Evolutionary conservation across 2,113 vertebrate genomes (phyloP).

Genomic region (Tupaia tana): DNA sequence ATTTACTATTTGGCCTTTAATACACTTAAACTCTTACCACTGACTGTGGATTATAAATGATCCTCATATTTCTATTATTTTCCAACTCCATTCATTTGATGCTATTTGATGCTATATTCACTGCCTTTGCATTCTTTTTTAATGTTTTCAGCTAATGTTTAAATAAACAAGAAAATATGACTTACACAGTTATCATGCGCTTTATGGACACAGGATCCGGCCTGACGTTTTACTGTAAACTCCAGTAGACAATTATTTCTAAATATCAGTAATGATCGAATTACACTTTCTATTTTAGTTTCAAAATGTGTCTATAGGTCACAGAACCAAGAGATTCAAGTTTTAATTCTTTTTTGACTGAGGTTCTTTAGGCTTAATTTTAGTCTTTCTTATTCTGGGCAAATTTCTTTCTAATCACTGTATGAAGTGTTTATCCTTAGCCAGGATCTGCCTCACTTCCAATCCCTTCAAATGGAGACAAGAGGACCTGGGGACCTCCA

Average conservation of each 20-base stretch:
- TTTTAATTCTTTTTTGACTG: background rate
- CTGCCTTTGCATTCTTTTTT: slow-evolving; percentile 13
- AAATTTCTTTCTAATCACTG: background rate
- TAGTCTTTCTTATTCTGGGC: background rate
- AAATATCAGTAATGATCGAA: background rate
- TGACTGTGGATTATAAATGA: background rate
- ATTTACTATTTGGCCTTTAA: slow-evolving; percentile 58
- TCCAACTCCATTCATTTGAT: slow-evolving; percentile 10
- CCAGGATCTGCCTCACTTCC: background rate
- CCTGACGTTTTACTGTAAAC: background rate
- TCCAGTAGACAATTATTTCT: background rate
- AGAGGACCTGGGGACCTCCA: background rate
- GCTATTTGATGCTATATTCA: slow-evolving; percentile 15
- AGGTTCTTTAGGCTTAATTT: background rate
- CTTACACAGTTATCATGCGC: background rate
- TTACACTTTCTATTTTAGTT: background rate
- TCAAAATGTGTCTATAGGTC: background rate
- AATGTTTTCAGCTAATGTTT: slow-evolving; percentile 9
- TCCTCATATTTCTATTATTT: background rate
- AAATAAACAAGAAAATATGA: background rate
- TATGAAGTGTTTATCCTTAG: background rate
- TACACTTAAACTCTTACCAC: slow-evolving; percentile 31
- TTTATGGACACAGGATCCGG: background rate
- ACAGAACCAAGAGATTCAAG: background rate
- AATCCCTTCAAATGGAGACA: background rate